Evolutionary conservation across 2,797 vertebrate genomes (phyloP), one percentile per base, ranked within the genome.

Genomic region (Sorex maritimensis): DNA sequence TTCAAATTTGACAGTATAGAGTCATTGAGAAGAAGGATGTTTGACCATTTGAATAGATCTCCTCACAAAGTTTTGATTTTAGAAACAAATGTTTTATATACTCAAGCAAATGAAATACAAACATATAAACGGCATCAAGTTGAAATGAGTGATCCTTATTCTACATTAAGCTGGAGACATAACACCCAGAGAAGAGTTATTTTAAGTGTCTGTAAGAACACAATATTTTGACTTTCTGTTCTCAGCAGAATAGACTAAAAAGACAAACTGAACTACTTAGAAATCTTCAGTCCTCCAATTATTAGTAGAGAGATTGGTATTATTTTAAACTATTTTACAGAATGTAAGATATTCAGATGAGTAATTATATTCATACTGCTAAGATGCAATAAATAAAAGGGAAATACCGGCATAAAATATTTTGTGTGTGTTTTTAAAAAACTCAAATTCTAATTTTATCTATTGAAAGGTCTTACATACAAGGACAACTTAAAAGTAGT

Each of bases 201-300:
- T 52, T 73, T 11, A 74, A 81, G 58, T 67, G 28, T 86, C 17
- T 72, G 58, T 15, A 86, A 86, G 26, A 79, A 44, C 5, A 67
- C 21, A 81, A n/a, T 81, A 52, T 67, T 84, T 80, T 81, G 30
- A 74, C 49, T 86, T 86, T 52, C 30, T 30, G 68, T 65, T 86
- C 44, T 81, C 11, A 86, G n/a, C 63, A n/a, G 41, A 73, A 74
- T 30, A 58, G 44, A 80, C 26, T 30, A 71, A 44, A 86, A 92
- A 81, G 55, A n/a, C 55, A 92, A 80, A 73, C 9, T 44, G 58
- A 65, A 26, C 26, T 74, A 92, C 55, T 67, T 44, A 81, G 73
- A 85, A 86, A 44, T 81, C 26, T 67, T 81, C 21, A 55, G 17
- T 30, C 9, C 14, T 68, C 44, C 55, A 30, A 65, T 67, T 81